Evolutionary conservation across 2,888 invertebrate genomes (phyloP), one percentile per base, ranked within the genome.

Genomic region (Linnaemya vulpina): DNA sequence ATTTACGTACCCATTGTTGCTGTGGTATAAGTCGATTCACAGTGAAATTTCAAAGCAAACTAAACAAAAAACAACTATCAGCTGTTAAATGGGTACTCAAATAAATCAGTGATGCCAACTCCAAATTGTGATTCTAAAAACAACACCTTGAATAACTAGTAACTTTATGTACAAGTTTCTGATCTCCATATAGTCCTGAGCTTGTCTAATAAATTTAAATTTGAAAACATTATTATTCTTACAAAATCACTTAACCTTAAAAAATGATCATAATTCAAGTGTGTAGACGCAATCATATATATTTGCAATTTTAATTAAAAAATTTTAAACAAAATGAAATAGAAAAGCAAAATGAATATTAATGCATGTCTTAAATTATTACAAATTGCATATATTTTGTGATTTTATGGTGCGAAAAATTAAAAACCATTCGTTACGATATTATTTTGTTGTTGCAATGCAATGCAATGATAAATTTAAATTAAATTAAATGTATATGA

Each of bases 401-500:
- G 43, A 67, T 83, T 67, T 84, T 86, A 84, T 85, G 79, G 83
- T 71, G 80, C 84, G 83, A 86, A 74, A 86, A 86, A 85, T 82
- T 83, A 84, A 87, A 84, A 86, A 67, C 67, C 71, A 76, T 76
- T 58, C 70, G 70, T 76, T 76, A 71, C 46, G 71, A 67, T 53
- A 46, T 74, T 51, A 49, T 75, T 77, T 58, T 67, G 43, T 49
- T 77, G 35, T 38, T 35, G 60, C 67, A 73, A 60, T 73, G 60
- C 67, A 73, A 60, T 73, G 74, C 78, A 70, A 78, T 85, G 82
- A 85, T 85, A 85, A 85, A 85, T 82, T 82, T 82, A 82, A 85
- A 70, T 85, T 82, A 82, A 85, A 85, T 82, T 82, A 65, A 82
- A 85, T 76, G 65, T 78, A 75, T 85, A 82, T 78, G 70, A 71